These are phyloP conservation scores for Leptobrachium leishanense DNA, from an alignment of 2,113 vertebrate genomes.

Conservation along the genomic window DNA sequence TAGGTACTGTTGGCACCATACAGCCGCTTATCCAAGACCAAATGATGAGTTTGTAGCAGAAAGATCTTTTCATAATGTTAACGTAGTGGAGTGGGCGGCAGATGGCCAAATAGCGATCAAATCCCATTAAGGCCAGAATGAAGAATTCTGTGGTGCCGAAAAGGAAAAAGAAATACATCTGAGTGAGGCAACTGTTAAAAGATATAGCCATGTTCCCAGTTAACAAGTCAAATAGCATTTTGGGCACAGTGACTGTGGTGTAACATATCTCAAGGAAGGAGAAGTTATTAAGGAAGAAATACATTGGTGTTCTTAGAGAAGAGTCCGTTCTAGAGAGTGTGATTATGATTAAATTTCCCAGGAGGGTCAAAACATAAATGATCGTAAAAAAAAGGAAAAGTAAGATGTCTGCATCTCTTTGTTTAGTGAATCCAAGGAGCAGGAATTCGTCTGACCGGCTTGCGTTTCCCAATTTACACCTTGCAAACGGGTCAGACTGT, in stretches of 20 bases:
- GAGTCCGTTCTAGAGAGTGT: slow-evolving; percentile 9
- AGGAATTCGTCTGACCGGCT: slow-evolving; percentile 31
- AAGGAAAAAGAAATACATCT: slow-evolving; percentile 52
- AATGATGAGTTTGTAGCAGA: slow-evolving; percentile 6
- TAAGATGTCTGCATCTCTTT: slow-evolving; percentile 41
- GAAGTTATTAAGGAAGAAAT: slow-evolving; percentile 50
- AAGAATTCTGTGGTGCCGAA: slow-evolving; percentile 51
- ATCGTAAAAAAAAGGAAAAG: slow-evolving; percentile 47
- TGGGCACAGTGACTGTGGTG: slow-evolving; percentile 44
- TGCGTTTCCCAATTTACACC: slow-evolving; percentile 26
- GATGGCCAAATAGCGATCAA: slow-evolving; percentile 39
- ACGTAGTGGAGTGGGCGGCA: slow-evolving; percentile 49
- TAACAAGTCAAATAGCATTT: slow-evolving; percentile 14
- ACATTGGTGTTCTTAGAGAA: slow-evolving; percentile 46
- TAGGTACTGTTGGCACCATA: slow-evolving; percentile 47
- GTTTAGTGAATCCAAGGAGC: slow-evolving; percentile 50
- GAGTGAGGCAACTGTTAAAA: slow-evolving; percentile 43
- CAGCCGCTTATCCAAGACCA: slow-evolving; percentile 48
- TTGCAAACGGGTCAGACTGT: slow-evolving; percentile 25
- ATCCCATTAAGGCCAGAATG: slow-evolving; percentile 51
- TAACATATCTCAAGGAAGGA: slow-evolving; percentile 50
- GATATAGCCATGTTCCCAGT: slow-evolving; percentile 51
- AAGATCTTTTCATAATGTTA: slow-evolving; percentile 29
- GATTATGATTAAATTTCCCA: slow-evolving; percentile 48
- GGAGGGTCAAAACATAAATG: slow-evolving; percentile 43